A percentile compares a stretch with the other conserved stretches of the same genome.
These are phyloP conservation scores for Agrilus biguttatus DNA, from an alignment of 2,888 invertebrate genomes.

Conservation along the genomic window DNA sequence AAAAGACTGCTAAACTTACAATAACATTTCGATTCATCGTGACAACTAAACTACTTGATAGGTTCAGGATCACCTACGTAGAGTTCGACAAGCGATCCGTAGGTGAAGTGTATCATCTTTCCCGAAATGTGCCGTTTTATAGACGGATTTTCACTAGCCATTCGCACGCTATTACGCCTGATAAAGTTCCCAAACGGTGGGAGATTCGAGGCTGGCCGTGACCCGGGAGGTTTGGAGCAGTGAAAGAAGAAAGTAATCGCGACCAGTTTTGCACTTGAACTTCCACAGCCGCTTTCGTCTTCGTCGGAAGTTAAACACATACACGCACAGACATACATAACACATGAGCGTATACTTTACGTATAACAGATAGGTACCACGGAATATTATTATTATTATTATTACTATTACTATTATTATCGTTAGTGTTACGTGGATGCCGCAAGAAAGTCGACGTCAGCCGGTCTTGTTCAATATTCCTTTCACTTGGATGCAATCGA, in stretches of 20 bases:
- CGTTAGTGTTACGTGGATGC: no score
- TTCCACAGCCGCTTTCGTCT: slow-evolving; percentile 7
- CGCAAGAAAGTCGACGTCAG: no score
- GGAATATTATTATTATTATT: slow-evolving; percentile 7
- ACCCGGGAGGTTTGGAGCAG: slow-evolving; percentile 13
- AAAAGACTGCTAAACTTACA: no score
- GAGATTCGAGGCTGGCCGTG: slow-evolving; percentile 12
- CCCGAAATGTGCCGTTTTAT: slow-evolving; percentile 12
- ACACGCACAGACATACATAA: slow-evolving; percentile 1
- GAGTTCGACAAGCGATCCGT: slow-evolving; percentile 8
- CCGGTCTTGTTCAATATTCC: no score
- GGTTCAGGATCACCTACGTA: background rate
- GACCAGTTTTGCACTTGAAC: slow-evolving; percentile 9
- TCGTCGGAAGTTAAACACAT: slow-evolving; percentile 6
- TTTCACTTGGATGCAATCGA: no score
- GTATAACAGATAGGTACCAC: slow-evolving; percentile 3
- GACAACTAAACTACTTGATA: no score
- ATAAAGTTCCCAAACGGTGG: slow-evolving; percentile 9
- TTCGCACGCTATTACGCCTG: slow-evolving; percentile 7
- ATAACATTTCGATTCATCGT: no score
- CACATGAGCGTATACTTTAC: no score
- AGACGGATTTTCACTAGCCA: slow-evolving; percentile 8
- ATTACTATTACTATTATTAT: slow-evolving; percentile 1
- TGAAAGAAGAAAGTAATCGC: slow-evolving; percentile 13
- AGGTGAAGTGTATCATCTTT: no score